These are phyloP conservation scores for Adela reaumurella DNA, from an alignment of 2,888 invertebrate species.

Conservation along the genomic window DNA sequence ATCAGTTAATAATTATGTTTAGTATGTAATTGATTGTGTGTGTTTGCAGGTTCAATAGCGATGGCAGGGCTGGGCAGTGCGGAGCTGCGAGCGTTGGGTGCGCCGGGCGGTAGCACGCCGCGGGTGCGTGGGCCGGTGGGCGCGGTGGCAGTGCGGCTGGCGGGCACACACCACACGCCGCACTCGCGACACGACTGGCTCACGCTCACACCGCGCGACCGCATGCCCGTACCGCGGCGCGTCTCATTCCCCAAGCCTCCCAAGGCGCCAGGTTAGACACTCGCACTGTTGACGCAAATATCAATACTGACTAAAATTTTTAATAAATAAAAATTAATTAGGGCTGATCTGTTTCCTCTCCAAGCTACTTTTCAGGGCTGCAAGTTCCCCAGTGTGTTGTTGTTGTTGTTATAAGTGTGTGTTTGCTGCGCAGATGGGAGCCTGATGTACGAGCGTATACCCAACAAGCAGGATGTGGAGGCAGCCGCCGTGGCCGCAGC, in stretches of 20 bases:
- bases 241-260: constrained; percentile 89
- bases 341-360: too few species aligned
- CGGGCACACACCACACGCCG: constrained; percentile 29
- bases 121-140: constrained; percentile 36
- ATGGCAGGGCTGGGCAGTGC: constrained; percentile 56
- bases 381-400: too few species aligned
- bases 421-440: constrained; percentile 75
- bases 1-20: too few species aligned
- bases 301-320: too few species aligned
- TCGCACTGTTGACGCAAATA: too few species aligned
- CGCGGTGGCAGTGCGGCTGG: constrained; percentile 39
- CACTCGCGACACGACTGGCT: constrained; percentile 66
- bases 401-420: too few species aligned
- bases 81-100: constrained; percentile 24
- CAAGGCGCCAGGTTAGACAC: constrained; percentile 78
- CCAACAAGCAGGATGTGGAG: constrained; percentile 72
- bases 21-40: too few species aligned
- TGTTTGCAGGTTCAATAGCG: constrained; percentile 45
- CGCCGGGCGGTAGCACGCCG: constrained; percentile 12
- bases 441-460: constrained; percentile 80
- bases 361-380: too few species aligned
- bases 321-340: too few species aligned
- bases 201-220: constrained; percentile 66
- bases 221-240: constrained; percentile 76
- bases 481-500: constrained; percentile 42